phyloP scores from a whole-genome alignment of 1,140 invertebrate species.

The Bombus ignitus region DNA sequence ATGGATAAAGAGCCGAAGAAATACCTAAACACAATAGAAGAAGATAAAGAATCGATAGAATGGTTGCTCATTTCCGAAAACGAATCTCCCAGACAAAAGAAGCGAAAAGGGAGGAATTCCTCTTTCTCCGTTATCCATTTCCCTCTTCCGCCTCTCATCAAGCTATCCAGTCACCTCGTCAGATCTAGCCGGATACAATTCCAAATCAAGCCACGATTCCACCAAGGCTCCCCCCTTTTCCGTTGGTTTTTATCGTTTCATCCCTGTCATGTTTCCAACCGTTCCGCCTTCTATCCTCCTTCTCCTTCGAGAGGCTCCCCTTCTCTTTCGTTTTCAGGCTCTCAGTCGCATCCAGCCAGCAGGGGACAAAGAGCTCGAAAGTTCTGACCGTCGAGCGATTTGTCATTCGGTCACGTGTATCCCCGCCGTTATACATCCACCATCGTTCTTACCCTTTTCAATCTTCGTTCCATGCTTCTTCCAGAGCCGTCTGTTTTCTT shows the following conservation, averaged over 20 bases:
- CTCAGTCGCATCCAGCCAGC: conserved; percentile 10
- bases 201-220: conserved; percentile 37
- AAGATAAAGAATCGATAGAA: neutral
- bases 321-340: neutral
- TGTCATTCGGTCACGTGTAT: conserved; percentile 37
- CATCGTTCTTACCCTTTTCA: neutral
- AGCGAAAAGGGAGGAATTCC: neutral
- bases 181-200: conserved; percentile 31
- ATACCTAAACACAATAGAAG: neutral
- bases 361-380: conserved; percentile 46
- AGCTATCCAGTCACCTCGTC: conserved; percentile 11
- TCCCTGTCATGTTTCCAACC: conserved; percentile 33
- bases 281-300: conserved; percentile 9
- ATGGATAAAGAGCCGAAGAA: neutral
- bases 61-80: neutral
- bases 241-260: conserved; percentile 35
- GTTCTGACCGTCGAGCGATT: conserved; percentile 37
- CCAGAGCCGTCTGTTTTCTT: conserved; percentile 20
- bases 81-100: neutral
- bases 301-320: neutral
- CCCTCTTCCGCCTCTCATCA: neutral
- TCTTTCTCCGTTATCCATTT: neutral
- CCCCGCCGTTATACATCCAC: conserved; percentile 22
- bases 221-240: neutral
- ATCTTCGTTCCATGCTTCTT: neutral